phyloP scores from a whole-genome alignment of 2,797 vertebrate genomes.

The Vultur gryphus region DNA sequence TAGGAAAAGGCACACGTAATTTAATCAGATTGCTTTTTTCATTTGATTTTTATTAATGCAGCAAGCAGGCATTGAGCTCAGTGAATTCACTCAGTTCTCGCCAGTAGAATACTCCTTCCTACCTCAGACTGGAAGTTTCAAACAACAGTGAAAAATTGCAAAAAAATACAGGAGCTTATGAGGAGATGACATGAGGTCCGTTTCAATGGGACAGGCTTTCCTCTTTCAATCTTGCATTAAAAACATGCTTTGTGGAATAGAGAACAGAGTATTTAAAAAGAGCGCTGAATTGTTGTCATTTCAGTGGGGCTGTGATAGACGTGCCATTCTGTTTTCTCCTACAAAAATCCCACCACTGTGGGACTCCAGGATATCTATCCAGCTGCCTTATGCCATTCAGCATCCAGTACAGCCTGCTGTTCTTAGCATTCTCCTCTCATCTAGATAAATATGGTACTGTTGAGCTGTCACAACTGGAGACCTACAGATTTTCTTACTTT shows the following conservation, averaged over 20 bases:
- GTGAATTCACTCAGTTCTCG: constrained; percentile 28
- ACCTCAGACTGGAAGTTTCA: constrained; percentile 10
- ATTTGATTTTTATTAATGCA: constrained; percentile 76
- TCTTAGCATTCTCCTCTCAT: neutral
- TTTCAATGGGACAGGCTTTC: neutral
- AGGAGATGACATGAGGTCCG: neutral
- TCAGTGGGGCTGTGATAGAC: neutral
- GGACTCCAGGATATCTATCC: neutral
- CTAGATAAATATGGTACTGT: neutral
- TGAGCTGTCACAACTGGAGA: neutral
- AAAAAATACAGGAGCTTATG: neutral
- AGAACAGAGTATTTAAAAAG: neutral
- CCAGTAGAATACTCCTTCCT: constrained; percentile 6
- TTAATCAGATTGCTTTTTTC: constrained; percentile 78
- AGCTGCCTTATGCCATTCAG: neutral
- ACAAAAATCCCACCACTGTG: neutral
- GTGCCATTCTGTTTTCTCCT: neutral
- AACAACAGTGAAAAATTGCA: neutral
- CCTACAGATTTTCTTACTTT: neutral
- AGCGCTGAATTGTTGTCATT: neutral
- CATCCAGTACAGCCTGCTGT: neutral
- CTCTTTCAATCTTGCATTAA: neutral
- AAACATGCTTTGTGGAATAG: neutral
- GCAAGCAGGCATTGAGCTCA: constrained; percentile 36
- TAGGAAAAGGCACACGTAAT: constrained; percentile 73